A percentile compares a stretch with the other conserved stretches of the same genome.
Evolutionary conservation across 2,113 vertebrate species (phyloP).

Genomic region (Sapayoa aenigma): DNA sequence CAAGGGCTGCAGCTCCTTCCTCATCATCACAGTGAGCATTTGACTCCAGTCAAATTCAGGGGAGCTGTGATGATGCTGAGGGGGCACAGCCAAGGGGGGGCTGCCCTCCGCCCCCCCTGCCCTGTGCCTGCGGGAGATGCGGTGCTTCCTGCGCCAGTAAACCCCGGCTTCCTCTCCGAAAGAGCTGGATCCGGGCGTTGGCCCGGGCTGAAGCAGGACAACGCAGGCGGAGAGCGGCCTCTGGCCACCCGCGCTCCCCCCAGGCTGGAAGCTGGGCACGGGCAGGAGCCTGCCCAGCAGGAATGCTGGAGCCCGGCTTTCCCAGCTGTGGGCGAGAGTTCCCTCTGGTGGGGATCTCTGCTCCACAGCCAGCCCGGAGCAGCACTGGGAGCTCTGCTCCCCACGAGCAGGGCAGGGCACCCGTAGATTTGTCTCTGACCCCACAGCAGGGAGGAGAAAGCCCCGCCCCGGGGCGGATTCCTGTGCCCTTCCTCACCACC

Average conservation of each 20-base stretch:
- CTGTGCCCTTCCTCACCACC: rapidly evolving
- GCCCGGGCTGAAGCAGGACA: not conserved
- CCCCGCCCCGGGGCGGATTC: not conserved
- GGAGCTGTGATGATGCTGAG: rapidly evolving
- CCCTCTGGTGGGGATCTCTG: slow-evolving; percentile 51
- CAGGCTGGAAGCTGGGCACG: not conserved
- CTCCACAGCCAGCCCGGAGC: not conserved
- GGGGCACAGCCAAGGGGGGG: not conserved
- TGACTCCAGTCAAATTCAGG: rapidly evolving
- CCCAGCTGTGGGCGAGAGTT: slow-evolving; percentile 27
- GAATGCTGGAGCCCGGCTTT: not conserved
- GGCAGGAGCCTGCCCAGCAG: not conserved
- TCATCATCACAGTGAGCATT: rapidly evolving
- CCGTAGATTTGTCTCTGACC: rapidly evolving
- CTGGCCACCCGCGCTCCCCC: rapidly evolving
- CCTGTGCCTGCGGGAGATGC: rapidly evolving
- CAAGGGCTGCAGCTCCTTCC: not conserved
- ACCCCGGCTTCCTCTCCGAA: not conserved
- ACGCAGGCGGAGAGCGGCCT: rapidly evolving
- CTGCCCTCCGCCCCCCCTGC: not conserved
- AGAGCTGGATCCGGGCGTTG: not conserved
- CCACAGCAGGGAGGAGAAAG: not conserved
- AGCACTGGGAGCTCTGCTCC: not conserved
- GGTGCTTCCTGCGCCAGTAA: not conserved
- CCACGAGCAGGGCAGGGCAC: rapidly evolving